These are phyloP conservation scores for Eristalis pertinax DNA, from an alignment of 2,888 invertebrate genomes.

Conservation along the genomic window DNA sequence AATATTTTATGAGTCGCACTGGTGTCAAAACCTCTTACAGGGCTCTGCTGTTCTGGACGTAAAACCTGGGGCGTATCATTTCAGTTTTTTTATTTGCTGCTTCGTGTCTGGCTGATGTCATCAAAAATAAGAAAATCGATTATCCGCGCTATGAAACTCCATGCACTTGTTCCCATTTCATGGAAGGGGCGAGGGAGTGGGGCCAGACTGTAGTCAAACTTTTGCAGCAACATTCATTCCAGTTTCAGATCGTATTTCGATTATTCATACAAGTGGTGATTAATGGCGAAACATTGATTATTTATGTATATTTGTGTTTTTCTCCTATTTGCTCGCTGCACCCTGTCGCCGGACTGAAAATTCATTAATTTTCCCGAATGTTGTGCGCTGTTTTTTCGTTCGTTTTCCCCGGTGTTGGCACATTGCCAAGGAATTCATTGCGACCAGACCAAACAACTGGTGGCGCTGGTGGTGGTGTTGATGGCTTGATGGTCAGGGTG, in stretches of 20 bases:
- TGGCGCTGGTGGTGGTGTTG: conserved; percentile 14
- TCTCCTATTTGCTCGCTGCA: neutral
- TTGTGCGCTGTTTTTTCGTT: neutral
- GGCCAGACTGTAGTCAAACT: conserved; percentile 14
- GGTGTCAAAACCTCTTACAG: conserved; percentile 15
- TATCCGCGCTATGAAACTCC: neutral
- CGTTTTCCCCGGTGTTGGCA: conserved; percentile 43
- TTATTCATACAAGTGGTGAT: conserved; percentile 64
- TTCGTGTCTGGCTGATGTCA: neutral
- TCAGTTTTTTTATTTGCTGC: neutral
- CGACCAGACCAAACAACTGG: conserved; percentile 57
- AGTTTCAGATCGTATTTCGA: conserved; percentile 60
- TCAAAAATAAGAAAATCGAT: conserved; percentile 26
- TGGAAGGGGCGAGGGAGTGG: neutral
- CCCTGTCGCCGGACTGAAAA: conserved; percentile 42
- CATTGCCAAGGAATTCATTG: conserved; percentile 60
- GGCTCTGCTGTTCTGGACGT: too few relatives aligned
- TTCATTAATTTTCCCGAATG: conserved; percentile 54
- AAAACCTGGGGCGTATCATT: neutral
- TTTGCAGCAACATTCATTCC: conserved; percentile 44
- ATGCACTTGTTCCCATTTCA: neutral
- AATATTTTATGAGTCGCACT: conserved; percentile 40
- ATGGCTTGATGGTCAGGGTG: neutral
- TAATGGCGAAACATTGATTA: conserved; percentile 60
- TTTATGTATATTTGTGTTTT: conserved; percentile 20